Evolutionary conservation across 1,140 invertebrate species (phyloP), one percentile per base, ranked within the genome.

Genomic region (Sminthurides bifidus): DNA sequence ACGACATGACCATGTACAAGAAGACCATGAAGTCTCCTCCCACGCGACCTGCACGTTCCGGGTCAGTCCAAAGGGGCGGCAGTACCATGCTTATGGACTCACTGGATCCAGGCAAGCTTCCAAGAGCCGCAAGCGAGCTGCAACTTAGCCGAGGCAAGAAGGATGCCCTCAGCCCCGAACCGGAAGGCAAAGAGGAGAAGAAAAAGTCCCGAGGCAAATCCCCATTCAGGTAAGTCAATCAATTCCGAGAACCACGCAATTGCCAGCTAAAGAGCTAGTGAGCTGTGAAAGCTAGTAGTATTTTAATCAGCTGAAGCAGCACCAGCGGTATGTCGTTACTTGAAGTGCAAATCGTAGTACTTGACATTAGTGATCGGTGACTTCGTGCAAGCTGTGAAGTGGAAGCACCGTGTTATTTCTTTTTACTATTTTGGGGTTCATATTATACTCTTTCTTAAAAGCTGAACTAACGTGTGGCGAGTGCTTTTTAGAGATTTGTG

Each of bases 121-220:
- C 85, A 54, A 73, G 83, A 3, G 82, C 82, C 0, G 79, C 80
- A 0, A 86, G 83, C 59, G 85, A 87, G 58, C 70, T 80, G 0
- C 82, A 88, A 63, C 76, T 85, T 69, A 76, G 81, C 21, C 75
- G 78, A 23, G 82, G 59, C 75, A 74, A 3, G 74, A 76, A 30
- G 75, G 75, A 66, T 15, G 44, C 44, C 52, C 54, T 57, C 52
- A 64, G 50, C 29, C 61, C 61, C 29, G 62, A 66, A 48, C 24
- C 58, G 12, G 49, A 58, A 15, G 26, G 57, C 5, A 71, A 70
- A 52, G 82, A 88, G 29, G 83, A 87, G 51, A 87, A 89, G 65
- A 68, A 69, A 40, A 92, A 91, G 67, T 83, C 85, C 68, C 73
- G 89, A 15, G 87, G 88, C 40, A 77, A 87, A 65, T 92, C 87